phyloP scores from a whole-genome alignment of 2,113 vertebrate species.

The Peromyscus leucopus region DNA sequence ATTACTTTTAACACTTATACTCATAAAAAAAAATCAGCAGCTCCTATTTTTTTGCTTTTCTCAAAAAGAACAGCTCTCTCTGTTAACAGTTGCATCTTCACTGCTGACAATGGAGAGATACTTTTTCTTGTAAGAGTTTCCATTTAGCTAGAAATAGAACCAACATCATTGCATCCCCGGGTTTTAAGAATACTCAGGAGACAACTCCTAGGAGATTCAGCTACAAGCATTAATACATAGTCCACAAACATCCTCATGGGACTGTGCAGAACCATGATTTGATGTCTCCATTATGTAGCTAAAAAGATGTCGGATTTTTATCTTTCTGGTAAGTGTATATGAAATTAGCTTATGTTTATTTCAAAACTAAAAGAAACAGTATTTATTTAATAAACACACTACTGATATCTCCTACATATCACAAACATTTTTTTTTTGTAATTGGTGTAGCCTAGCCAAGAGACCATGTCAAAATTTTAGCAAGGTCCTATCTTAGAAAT shows the following conservation, averaged over 20 bases:
- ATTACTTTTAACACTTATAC: background rate
- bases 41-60: background rate
- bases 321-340: background rate
- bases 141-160: conserved; percentile 26
- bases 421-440: conserved; percentile 49
- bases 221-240: background rate
- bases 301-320: conserved; percentile 28
- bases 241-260: background rate
- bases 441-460: conserved; percentile 47
- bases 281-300: conserved; percentile 4
- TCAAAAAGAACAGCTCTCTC: background rate
- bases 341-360: background rate
- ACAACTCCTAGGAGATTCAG: background rate
- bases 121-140: background rate
- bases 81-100: background rate
- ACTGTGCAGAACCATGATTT: background rate
- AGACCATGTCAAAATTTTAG: conserved; percentile 49
- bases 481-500: conserved; percentile 70
- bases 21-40: background rate
- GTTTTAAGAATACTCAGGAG: conserved; percentile 7
- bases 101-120: background rate
- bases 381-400: conserved; percentile 58
- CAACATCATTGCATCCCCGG: background rate
- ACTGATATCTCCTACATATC: conserved; percentile 15
- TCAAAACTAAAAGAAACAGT: background rate